phyloP scores from a whole-genome alignment of 2,113 vertebrate species.

The Ciconia stormi region DNA sequence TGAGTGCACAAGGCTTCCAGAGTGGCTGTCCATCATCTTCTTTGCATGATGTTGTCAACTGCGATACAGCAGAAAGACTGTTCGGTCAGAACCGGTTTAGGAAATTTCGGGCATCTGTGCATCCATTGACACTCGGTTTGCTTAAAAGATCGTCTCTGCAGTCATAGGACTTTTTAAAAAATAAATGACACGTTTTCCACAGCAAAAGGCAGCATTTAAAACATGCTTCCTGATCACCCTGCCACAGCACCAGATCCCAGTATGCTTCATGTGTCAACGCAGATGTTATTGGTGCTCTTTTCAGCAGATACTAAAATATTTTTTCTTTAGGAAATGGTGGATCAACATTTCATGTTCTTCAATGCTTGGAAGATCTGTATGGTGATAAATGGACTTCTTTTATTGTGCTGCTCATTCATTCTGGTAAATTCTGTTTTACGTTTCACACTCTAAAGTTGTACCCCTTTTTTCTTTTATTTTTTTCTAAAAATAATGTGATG shows the following conservation, averaged over 20 bases:
- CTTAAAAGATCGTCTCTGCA: neutral
- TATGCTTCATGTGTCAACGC: too few relatives aligned
- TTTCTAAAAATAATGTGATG: neutral
- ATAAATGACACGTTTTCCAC: neutral
- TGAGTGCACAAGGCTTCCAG: neutral
- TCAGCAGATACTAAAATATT: neutral
- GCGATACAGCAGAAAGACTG: accelerated
- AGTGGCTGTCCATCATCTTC: neutral
- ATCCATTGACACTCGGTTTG: accelerated
- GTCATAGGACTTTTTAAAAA: neutral
- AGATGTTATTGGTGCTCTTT: neutral
- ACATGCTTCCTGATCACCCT: neutral
- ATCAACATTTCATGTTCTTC: constrained; percentile 86
- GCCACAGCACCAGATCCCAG: neutral
- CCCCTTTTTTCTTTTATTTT: neutral
- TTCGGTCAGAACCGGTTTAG: neutral
- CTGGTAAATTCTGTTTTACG: constrained; percentile 77
- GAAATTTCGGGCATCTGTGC: neutral
- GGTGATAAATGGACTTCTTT: constrained; percentile 78
- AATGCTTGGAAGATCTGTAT: constrained; percentile 78
- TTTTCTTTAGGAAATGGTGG: constrained; percentile 89
- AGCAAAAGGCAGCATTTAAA: neutral
- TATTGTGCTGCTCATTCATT: constrained; percentile 89
- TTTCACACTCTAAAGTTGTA: neutral
- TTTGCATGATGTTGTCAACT: neutral